Base-by-base conservation (phyloP, 1,140 invertebrate genomes). In the Apis florea region DNA sequence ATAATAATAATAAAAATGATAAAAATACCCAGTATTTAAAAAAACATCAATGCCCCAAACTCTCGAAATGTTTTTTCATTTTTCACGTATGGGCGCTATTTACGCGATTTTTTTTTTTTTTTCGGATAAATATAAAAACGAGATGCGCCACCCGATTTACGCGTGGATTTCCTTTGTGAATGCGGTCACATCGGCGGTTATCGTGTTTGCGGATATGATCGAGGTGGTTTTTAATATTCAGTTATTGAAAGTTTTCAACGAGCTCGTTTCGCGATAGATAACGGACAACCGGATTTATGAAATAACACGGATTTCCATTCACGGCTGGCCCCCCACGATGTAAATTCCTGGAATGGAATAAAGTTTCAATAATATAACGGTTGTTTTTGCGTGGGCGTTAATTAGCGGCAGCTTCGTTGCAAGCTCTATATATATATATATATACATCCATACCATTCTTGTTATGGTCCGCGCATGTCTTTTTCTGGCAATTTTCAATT, bases 141-240 rank as follows among this genome's bases (percentile, higher is more conserved):
- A 17, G 68, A 70, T 53, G 21, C 49, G 9, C 68, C 24, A 47
- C 12, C 5, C 68, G 68, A 70, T 70, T 70, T 70, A 59, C 47
- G 54, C 54, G n/a, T n/a, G 13, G 12, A 58, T 40, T 31, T 54
- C 31, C 54, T 72, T 58, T 72, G 70, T 72, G 51, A 1, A 31
- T 13, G 24, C 49, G 53, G 51, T 56, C 53, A 15, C 54, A n/a
- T 40, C 19, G 70, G 58, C 69, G 67, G 71, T 76, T 83, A 79
- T 80, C 59, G 79, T 61, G 74, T 63, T 72, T 79, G 82, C 69
- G 79, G 79, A 84, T 67, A 79, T 84, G 82, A 85, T 85, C 69
- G 75, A 12, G 26, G 31, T 49, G 68, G 82, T 71, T 85, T 85
- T 85, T 85, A 79, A 84, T 85, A 85, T 84, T 85, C 83, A 69